Evolutionary conservation across 2,888 invertebrate genomes (phyloP), one percentile per base, ranked within the genome.

Genomic region (Phortica okadai): DNA sequence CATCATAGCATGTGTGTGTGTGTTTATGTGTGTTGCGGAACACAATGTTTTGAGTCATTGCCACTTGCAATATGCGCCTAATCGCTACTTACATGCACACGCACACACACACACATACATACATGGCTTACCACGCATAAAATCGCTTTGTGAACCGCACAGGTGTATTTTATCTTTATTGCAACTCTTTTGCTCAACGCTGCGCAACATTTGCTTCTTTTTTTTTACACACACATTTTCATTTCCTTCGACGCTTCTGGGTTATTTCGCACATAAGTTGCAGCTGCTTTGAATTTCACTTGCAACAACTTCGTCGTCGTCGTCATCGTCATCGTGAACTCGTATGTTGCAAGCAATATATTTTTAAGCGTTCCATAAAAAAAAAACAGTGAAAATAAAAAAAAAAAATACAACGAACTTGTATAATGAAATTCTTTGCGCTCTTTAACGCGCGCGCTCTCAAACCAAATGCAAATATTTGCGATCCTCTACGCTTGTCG

Each of bases 11-110:
- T 69, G 44, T 42, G 69, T 56, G 56, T 4, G 6, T 5, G 56
- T 56, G 14, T 56, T 3, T n/a, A 25, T 70, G 45, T 70, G 44
- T 44, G 70, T 14, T 25, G 33, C 10, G 1, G 11, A 67, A 42
- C 11, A 56, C 14, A 56, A 56, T n/a, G 56, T n/a, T 56, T n/a
- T 33, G 33, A 33, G 33, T 33, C 33, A 84, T 50, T 50, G 50
- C 50, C 8, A 50, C 50, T 50, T 86, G 82, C 78, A 81, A 81
- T 83, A 82, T 81, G 83, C 86, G 80, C 78, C 81, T 82, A 77
- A 78, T 80, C 73, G 78, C 77, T 80, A 5, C 42, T 54, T 25
- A 50, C 45, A 70, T 21, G 21, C 7, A 41, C 58, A 70, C 42
- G 44, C 64, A 10, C 73, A 69, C 54, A 72, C 45, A 74, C 75